A percentile compares a stretch with the other conserved stretches of the same genome.
Conservation (phyloP, 2,797 vertebrate species). For the Enteromius fasciolatus region DNA sequence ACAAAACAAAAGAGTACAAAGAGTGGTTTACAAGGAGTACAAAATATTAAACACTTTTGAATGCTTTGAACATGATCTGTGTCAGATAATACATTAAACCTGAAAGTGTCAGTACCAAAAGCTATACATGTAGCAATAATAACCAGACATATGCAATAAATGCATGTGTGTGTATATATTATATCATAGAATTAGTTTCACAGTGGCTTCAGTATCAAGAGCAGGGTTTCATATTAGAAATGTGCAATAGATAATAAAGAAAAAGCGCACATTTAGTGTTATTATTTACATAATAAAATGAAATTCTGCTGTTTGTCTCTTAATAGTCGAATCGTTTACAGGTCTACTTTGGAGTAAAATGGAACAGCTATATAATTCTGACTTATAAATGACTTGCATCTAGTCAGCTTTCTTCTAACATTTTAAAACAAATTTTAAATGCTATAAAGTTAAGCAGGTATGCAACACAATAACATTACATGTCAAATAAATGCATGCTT, state of each 20-base stretch:
- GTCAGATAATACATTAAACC: not conserved
- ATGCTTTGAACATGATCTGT: not conserved
- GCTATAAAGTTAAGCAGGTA: not conserved
- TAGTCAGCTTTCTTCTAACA: not conserved
- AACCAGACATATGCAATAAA: not conserved
- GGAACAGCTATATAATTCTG: not conserved
- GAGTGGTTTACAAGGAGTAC: not conserved
- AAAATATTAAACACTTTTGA: too few relatives aligned
- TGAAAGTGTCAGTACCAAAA: not conserved
- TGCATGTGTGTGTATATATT: not conserved
- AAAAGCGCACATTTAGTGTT: not conserved
- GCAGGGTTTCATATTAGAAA: not conserved
- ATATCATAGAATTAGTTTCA: not conserved
- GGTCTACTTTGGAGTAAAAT: not conserved
- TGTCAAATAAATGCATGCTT: not conserved
- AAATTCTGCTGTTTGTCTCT: not conserved
- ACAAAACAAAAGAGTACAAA: slow-evolving; percentile 7
- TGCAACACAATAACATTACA: not conserved
- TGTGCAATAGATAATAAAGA: too few relatives aligned
- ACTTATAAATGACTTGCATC: not conserved
- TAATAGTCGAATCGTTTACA: not conserved
- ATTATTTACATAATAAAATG: not conserved
- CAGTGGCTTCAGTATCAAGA: not conserved
- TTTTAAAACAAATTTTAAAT: too few relatives aligned
- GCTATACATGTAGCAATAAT: not conserved